phyloP scores from a whole-genome alignment of 2,797 vertebrate species.

The Lacerta bilineata region DNA sequence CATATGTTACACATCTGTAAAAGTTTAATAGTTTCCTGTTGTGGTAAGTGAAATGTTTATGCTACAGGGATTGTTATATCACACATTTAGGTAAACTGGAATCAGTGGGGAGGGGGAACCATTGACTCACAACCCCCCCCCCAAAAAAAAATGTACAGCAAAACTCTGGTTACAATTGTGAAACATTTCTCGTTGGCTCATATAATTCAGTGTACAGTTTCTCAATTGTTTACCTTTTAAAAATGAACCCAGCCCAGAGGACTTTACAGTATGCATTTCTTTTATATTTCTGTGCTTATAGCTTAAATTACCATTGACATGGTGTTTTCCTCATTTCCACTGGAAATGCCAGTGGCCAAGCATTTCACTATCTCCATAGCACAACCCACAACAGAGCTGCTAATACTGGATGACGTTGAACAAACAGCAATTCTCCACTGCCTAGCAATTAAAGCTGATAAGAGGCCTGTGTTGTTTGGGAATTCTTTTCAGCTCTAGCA shows the following conservation, averaged over 20 bases:
- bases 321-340: neutral
- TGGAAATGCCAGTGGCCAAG: conserved; percentile 10
- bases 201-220: neutral
- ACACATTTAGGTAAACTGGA: neutral
- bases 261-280: neutral
- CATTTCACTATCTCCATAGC: conserved; percentile 40
- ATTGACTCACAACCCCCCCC: neutral
- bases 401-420: conserved; percentile 53
- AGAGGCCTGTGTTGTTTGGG: conserved; percentile 62
- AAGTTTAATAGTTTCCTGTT: neutral
- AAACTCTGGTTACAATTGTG: neutral
- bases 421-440: conserved; percentile 56
- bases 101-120: no score
- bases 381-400: conserved; percentile 18
- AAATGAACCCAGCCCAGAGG: neutral
- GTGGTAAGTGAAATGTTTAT: neutral
- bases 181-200: no score
- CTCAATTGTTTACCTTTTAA: conserved; percentile 17
- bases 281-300: neutral
- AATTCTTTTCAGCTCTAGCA: conserved; percentile 69
- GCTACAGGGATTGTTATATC: neutral
- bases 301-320: conserved; percentile 5
- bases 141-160: neutral
- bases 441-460: conserved; percentile 72
- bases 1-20: neutral